Conservation (phyloP, 2,113 vertebrate species). For the Gulo gulo region DNA sequence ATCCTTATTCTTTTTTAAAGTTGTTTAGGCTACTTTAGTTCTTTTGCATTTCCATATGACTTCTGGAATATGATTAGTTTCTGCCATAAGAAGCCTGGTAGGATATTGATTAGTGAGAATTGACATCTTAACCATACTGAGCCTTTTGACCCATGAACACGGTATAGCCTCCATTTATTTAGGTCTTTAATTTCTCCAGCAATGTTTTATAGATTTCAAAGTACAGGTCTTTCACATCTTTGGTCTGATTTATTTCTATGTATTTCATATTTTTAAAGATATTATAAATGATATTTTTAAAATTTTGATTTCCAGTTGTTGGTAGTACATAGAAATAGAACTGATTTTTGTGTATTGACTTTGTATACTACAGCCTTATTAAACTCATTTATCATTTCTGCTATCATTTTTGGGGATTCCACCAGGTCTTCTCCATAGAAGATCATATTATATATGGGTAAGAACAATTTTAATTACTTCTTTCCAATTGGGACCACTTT, state of each 20-base stretch:
- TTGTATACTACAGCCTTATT: background rate
- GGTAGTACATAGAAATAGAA: background rate
- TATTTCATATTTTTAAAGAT: background rate
- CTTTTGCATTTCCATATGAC: background rate
- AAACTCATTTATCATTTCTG: background rate
- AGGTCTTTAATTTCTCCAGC: background rate
- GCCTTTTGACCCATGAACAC: background rate
- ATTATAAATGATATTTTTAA: background rate
- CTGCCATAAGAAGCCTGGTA: background rate
- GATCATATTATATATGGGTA: background rate
- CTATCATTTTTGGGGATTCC: background rate
- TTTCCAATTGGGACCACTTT: background rate
- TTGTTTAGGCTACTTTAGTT: background rate
- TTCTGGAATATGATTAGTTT: background rate
- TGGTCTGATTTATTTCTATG: background rate
- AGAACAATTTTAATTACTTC: background rate
- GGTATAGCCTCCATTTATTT: background rate
- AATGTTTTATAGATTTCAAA: background rate
- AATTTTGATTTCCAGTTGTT: background rate
- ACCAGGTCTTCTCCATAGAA: background rate
- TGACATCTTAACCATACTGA: background rate
- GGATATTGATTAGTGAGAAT: background rate
- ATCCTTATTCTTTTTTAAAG: background rate
- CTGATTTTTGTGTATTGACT: background rate
- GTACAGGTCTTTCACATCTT: background rate